Base-by-base conservation (phyloP, 1,140 invertebrate species). In the Drosophila carrolli region DNA sequence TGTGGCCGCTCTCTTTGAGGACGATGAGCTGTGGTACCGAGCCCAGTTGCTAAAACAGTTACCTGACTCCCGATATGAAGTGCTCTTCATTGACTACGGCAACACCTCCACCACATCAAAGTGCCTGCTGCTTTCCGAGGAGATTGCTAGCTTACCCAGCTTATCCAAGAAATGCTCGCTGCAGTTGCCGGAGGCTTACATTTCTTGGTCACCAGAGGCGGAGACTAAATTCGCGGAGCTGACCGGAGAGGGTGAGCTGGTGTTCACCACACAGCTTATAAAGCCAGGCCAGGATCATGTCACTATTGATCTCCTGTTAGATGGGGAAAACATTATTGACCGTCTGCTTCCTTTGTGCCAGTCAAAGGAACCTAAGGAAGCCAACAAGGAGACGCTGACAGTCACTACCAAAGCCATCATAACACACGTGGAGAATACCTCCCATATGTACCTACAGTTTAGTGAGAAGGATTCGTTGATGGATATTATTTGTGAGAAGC, bases 21-120 rank as follows among this genome's bases (percentile, higher is more conserved):
- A 96, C 67, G 95, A 96, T 81, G 94, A 93, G 13, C 92, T 93
- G 13, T 96, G 95, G 95, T 96, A 96, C 78, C 93, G 96, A 40
- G 95, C 95, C 0, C 94, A 95, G 83, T 93, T 96, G 38, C 91
- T 96, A 27, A 94, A 94, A 7, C 93, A 95, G 47, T 27, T 86
- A 14, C 93, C 94, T 2, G 94, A 94, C 2, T 93, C 93, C 10
- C 95, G 93, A 6, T 94, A 93, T 5, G 95, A 95, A 92, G 95
- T 96, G 1, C 81, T 95, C 1, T 96, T 96, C 78, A 94, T 96
- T 86, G 96, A 96, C 92, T 96, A 96, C 79, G 96, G 96, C 19
- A 96, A 96, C 90, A 94, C 94, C 0, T 94, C 95, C 10, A 93
- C 94, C 7, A 94, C 94, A 0, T 94, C 93, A 23, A 93, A 94